Conservation (phyloP, 1,140 invertebrate genomes). For the Lepidostoma basale region DNA sequence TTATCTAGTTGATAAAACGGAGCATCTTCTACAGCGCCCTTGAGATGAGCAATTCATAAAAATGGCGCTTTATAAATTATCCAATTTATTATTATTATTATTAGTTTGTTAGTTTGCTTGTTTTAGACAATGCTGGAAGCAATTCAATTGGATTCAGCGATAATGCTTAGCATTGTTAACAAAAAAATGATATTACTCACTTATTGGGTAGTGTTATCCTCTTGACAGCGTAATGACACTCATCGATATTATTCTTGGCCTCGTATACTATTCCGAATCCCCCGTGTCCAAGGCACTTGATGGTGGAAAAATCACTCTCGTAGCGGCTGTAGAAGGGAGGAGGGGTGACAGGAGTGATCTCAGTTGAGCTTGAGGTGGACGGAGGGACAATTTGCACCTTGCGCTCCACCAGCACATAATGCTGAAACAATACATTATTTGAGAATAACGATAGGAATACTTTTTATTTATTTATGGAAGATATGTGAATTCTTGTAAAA, state of each 20-base stretch:
- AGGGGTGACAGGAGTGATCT: not conserved
- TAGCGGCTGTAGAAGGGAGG: constrained; percentile 72
- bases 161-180: not conserved
- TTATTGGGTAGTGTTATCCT: constrained; percentile 86
- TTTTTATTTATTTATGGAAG: no score
- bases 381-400: constrained; percentile 50
- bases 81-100: no score
- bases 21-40: no score
- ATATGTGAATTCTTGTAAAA: no score
- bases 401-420: constrained; percentile 55
- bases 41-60: no score
- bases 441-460: no score
- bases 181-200: constrained; percentile 58
- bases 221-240: constrained; percentile 94
- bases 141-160: no score
- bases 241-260: constrained; percentile 93
- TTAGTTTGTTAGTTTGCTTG: no score
- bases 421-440: constrained; percentile 29
- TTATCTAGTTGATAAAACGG: no score
- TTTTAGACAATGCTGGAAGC: no score
- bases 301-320: constrained; percentile 83
- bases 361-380: constrained; percentile 47
- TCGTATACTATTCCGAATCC: constrained; percentile 98
- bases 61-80: no score
- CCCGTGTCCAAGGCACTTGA: constrained; percentile 87